Conservation (phyloP, 1,140 invertebrate species). For the Gryon sp. region DNA sequence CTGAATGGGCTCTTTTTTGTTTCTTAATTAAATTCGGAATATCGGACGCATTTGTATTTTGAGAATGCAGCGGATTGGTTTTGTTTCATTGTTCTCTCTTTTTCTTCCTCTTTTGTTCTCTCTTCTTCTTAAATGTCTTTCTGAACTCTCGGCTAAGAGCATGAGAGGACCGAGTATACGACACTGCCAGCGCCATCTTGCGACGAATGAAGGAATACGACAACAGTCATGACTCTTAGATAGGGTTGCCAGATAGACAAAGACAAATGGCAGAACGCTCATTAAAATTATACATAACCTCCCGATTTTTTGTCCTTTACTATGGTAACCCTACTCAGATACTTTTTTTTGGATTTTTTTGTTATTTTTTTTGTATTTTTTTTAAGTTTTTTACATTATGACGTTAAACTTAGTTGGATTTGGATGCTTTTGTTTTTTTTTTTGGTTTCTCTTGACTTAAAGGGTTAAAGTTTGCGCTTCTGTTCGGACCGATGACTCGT, state of each 20-base stretch:
- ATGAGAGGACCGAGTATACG: slow-evolving; percentile 70
- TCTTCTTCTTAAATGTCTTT: not conserved
- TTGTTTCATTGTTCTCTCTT: slow-evolving; percentile 9
- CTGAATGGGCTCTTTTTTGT: slow-evolving; percentile 10
- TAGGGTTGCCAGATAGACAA: too few species aligned
- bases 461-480: not conserved
- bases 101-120: not conserved
- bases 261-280: too few species aligned
- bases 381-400: slow-evolving; percentile 1
- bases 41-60: slow-evolving; percentile 75
- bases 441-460: too few species aligned
- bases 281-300: too few species aligned
- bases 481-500: slow-evolving; percentile 65
- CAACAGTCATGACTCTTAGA: not conserved
- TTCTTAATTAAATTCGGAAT: slow-evolving; percentile 75
- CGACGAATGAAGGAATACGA: slow-evolving; percentile 34
- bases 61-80: slow-evolving; percentile 70
- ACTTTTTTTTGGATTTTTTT: slow-evolving; percentile 23
- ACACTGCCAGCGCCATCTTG: slow-evolving; percentile 63
- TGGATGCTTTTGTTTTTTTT: too few species aligned
- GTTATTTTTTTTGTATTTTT: slow-evolving; percentile 16
- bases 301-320: too few species aligned
- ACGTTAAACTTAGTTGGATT: too few species aligned
- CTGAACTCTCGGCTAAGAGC: slow-evolving; percentile 60
- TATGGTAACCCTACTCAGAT: too few species aligned